phyloP scores from a whole-genome alignment of 2,113 vertebrate genomes.

The Cheilinus undulatus region DNA sequence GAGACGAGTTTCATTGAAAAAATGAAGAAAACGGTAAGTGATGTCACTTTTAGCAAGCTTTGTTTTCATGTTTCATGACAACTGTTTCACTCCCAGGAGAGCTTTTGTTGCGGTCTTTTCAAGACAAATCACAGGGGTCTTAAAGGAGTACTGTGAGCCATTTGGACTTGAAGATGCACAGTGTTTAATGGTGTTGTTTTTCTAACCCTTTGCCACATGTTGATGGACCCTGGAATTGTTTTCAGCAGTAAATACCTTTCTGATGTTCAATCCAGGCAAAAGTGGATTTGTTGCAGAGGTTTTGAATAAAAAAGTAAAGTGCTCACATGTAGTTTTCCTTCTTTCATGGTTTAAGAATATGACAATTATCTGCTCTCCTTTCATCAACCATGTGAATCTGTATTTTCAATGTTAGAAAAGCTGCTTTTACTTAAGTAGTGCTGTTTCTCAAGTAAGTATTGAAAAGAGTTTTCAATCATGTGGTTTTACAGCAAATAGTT shows the following conservation, averaged over 20 bases:
- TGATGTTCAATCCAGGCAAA: not conserved
- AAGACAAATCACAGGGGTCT: too few species aligned
- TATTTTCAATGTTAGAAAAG: constrained; percentile 10
- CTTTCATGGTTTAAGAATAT: not conserved
- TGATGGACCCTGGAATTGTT: not conserved
- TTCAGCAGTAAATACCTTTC: not conserved
- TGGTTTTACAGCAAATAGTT: constrained; percentile 65
- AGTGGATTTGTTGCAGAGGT: not conserved
- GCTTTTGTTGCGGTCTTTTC: too few species aligned
- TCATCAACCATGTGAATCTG: not conserved
- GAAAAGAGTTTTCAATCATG: constrained; percentile 47
- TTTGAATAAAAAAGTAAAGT: not conserved
- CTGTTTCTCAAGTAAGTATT: not conserved
- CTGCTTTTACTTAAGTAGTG: not conserved
- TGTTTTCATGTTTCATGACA: not conserved
- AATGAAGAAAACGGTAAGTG: constrained; percentile 98
- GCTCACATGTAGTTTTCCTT: not conserved
- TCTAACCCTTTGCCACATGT: not conserved
- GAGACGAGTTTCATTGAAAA: constrained; percentile 98
- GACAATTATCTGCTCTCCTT: not conserved
- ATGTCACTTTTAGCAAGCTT: not conserved
- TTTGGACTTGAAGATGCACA: not conserved
- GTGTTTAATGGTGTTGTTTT: not conserved
- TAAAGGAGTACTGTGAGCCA: too few species aligned
- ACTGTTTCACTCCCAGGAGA: not conserved